Evolutionary conservation across 1,140 invertebrate genomes (phyloP).

Genomic region (Drosophila sp.): DNA sequence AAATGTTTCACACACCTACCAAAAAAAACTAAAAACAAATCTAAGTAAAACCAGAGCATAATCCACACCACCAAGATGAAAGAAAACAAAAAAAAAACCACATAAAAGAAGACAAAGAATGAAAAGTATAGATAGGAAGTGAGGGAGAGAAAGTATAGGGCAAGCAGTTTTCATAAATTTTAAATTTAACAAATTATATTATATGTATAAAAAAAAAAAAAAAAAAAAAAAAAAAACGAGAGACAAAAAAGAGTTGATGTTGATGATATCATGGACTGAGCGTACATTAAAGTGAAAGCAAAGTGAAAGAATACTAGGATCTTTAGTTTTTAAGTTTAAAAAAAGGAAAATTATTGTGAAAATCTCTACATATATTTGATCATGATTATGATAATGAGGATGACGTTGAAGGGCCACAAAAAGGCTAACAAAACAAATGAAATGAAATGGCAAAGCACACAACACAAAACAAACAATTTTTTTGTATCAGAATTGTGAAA

Average conservation of each 20-base stretch:
- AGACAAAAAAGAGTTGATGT: slow-evolving; percentile 1
- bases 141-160: slow-evolving; percentile 37
- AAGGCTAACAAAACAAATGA: slow-evolving; percentile 44
- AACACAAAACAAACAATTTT: slow-evolving; percentile 24
- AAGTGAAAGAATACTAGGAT: slow-evolving; percentile 62
- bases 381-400: not conserved
- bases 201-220: slow-evolving; percentile 16
- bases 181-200: slow-evolving; percentile 36
- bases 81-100: slow-evolving; percentile 40
- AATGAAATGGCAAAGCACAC: slow-evolving; percentile 52
- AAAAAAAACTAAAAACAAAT: slow-evolving; percentile 43
- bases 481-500: slow-evolving; percentile 30
- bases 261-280: slow-evolving; percentile 77
- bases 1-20: slow-evolving; percentile 63
- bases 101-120: slow-evolving; percentile 34
- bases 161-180: slow-evolving; percentile 70
- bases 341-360: slow-evolving; percentile 55
- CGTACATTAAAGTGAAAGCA: slow-evolving; percentile 61
- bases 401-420: slow-evolving; percentile 21
- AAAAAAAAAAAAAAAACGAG: slow-evolving; percentile 23
- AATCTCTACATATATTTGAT: slow-evolving; percentile 8
- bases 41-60: slow-evolving; percentile 45
- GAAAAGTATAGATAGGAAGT: slow-evolving; percentile 18
- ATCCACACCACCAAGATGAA: slow-evolving; percentile 70
- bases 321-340: slow-evolving; percentile 69